A percentile compares a stretch with the other conserved stretches of the same genome.
Conservation (phyloP, 2,113 vertebrate genomes). For the Leucoraja erinaceus region DNA sequence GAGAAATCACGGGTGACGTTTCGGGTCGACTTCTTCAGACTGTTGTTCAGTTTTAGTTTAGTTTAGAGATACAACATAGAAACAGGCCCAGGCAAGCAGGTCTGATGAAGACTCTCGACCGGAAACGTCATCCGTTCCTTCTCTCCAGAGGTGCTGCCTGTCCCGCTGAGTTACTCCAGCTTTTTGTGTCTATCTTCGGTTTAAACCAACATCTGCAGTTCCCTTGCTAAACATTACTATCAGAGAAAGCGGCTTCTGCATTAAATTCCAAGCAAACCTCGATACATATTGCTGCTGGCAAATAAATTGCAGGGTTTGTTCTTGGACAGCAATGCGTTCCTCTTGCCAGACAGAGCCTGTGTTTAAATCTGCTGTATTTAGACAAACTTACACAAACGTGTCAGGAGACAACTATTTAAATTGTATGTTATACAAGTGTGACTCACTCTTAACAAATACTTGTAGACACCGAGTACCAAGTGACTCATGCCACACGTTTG, state of each 20-base stretch:
- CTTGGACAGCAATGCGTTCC: not conserved
- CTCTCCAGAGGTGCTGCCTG: too few relatives aligned
- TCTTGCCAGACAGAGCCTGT: not conserved
- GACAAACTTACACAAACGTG: constrained; percentile 19
- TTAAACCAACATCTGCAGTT: too few relatives aligned
- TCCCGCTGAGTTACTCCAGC: too few relatives aligned
- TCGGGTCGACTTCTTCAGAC: too few relatives aligned
- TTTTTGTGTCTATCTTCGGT: too few relatives aligned
- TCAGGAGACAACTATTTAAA: constrained; percentile 35
- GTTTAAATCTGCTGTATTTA: constrained; percentile 23
- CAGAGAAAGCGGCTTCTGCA: not conserved
- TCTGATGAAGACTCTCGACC: too few relatives aligned
- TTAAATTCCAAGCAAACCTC: not conserved
- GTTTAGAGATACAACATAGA: too few relatives aligned
- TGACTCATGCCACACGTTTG: constrained; percentile 15
- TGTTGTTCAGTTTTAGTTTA: too few relatives aligned
- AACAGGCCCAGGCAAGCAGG: too few relatives aligned
- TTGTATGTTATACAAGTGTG: constrained; percentile 29
- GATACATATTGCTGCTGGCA: constrained; percentile 23
- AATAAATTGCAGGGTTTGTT: constrained; percentile 29
- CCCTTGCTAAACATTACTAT: too few relatives aligned
- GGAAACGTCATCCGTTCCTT: too few relatives aligned
- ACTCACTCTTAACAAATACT: constrained; percentile 22
- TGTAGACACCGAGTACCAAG: constrained; percentile 4
- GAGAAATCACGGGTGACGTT: too few relatives aligned